phyloP scores from a whole-genome alignment of 1,140 invertebrate species.

The Lepidurus couesii region DNA sequence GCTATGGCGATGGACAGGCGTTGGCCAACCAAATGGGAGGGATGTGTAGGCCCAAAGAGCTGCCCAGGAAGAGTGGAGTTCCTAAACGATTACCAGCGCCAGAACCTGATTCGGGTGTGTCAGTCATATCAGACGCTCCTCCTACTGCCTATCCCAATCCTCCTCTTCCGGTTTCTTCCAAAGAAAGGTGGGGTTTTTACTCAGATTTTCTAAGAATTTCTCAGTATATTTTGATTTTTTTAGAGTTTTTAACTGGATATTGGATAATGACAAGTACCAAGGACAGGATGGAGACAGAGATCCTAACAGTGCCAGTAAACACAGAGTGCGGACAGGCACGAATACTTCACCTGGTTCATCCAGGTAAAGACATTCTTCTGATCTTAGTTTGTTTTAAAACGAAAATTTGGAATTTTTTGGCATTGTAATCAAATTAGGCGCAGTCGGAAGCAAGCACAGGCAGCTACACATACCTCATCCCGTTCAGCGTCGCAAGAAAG shows the following conservation, averaged over 20 bases:
- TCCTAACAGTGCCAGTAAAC: conserved; percentile 23
- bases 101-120: conserved; percentile 20
- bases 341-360: conserved; percentile 32
- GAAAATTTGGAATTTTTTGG: too few species aligned
- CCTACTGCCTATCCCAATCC: conserved; percentile 26
- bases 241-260: conserved; percentile 32
- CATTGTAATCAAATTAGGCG: background rate
- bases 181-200: background rate
- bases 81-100: conserved; percentile 7
- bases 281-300: conserved; percentile 22
- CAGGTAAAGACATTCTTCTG: background rate
- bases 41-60: background rate
- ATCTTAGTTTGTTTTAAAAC: background rate
- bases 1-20: background rate
- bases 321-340: conserved; percentile 21
- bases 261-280: conserved; percentile 32
- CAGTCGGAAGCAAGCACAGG: background rate
- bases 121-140: conserved; percentile 23
- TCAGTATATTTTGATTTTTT: background rate
- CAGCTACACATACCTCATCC: conserved; percentile 11
- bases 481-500: background rate
- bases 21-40: background rate
- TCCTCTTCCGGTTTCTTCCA: conserved; percentile 5
- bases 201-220: background rate
- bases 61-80: background rate